These are phyloP conservation scores for Scalopus aquaticus DNA, from an alignment of 2,113 vertebrate genomes.

Conservation along the genomic window DNA sequence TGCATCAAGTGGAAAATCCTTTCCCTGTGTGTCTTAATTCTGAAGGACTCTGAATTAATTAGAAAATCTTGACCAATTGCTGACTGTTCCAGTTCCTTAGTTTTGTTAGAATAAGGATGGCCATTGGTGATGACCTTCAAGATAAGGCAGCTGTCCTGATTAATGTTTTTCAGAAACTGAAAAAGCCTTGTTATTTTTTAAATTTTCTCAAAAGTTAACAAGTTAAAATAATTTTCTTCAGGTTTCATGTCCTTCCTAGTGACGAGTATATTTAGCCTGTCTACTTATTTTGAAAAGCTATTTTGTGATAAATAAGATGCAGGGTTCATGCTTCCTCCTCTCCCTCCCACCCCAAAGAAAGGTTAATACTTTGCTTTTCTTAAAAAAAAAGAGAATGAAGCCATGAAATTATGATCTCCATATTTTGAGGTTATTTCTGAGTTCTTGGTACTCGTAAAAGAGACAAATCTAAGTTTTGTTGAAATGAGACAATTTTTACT, in stretches of 20 bases:
- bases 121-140: not conserved
- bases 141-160: not conserved
- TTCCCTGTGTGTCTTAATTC: conserved; percentile 13
- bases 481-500: not conserved
- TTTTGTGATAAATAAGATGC: not conserved
- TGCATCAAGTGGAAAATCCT: not conserved
- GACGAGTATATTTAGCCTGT: not conserved
- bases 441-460: not conserved
- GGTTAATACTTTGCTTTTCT: no score
- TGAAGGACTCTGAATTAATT: not conserved
- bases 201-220: not conserved
- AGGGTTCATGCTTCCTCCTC: not conserved
- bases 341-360: no score
- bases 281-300: not conserved
- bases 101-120: not conserved
- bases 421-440: conserved; percentile 4
- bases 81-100: not conserved
- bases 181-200: not conserved
- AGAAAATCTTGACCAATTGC: not conserved
- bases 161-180: not conserved
- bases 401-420: not conserved
- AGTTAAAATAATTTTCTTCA: not conserved
- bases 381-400: not conserved
- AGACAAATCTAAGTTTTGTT: conserved; percentile 18
- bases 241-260: not conserved